Percentiles rank a stretch among this genome's conserved stretches.
Conservation (phyloP, 2,888 invertebrate species). For the Coecobrya sp. region DNA sequence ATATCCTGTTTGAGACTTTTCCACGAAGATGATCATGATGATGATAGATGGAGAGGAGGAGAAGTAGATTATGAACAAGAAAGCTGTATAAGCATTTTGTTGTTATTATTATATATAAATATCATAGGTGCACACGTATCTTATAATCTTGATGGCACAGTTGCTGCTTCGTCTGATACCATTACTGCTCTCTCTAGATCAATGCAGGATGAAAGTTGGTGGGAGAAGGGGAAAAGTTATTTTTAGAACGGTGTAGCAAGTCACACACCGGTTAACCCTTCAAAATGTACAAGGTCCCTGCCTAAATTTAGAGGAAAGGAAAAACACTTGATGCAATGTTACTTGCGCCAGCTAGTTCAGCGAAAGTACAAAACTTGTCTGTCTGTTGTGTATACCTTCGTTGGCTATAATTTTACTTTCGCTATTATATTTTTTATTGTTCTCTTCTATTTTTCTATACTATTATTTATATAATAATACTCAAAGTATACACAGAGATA, state of each 20-base stretch:
- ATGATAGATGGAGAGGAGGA: not conserved
- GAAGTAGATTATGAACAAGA: not conserved
- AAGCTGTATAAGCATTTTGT: not conserved
- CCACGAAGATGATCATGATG: not conserved
- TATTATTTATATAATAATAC: too few species aligned
- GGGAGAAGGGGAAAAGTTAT: constrained; percentile 1
- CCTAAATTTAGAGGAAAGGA: constrained; percentile 18
- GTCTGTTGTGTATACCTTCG: too few species aligned
- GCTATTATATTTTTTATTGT: too few species aligned
- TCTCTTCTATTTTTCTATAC: too few species aligned
- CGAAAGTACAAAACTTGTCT: too few species aligned
- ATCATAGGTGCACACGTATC: too few species aligned
- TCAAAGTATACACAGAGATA: too few species aligned
- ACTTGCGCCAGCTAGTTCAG: too few species aligned
- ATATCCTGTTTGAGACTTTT: not conserved
- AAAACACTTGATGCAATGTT: constrained; percentile 56
- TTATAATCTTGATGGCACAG: too few species aligned
- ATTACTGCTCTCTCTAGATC: too few species aligned
- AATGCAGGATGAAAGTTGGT: constrained; percentile 5
- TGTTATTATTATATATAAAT: not conserved
- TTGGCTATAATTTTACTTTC: too few species aligned
- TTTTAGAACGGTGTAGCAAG: constrained; percentile 30
- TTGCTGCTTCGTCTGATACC: too few species aligned
- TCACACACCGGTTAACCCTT: constrained; percentile 18
- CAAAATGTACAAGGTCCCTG: constrained; percentile 48